These are phyloP conservation scores for Aproaerema taeniolella DNA, from an alignment of 2,888 invertebrate species.

Conservation along the genomic window DNA sequence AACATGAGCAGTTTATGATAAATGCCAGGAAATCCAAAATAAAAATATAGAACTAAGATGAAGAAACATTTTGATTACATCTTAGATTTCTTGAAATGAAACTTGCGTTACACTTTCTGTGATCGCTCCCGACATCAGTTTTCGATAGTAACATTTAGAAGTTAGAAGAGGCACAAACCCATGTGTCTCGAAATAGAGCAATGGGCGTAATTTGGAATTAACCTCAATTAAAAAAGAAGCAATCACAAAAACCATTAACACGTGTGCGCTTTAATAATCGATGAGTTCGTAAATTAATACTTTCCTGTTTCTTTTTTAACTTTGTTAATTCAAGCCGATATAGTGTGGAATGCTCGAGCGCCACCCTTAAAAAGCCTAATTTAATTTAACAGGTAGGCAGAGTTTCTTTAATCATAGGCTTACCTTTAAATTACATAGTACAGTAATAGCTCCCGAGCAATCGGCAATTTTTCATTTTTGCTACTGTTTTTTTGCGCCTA, in stretches of 20 bases:
- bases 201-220: conserved; percentile 4
- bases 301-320: conserved; percentile 49
- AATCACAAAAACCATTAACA: conserved; percentile 60
- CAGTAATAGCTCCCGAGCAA: conserved; percentile 69
- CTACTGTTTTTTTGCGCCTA: conserved; percentile 60
- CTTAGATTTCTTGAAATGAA: too few relatives aligned
- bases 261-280: conserved; percentile 58
- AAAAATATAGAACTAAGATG: too few relatives aligned
- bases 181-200: conserved; percentile 11
- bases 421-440: conserved; percentile 68
- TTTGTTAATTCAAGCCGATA: conserved; percentile 49
- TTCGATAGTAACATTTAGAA: too few relatives aligned
- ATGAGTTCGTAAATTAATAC: conserved; percentile 61
- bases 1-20: too few relatives aligned
- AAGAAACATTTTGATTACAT: too few relatives aligned
- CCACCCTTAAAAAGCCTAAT: conserved; percentile 74
- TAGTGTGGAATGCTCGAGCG: conserved; percentile 51
- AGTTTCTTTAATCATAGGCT: conserved; percentile 71
- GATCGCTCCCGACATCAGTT: too few relatives aligned
- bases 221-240: conserved; percentile 30
- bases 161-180: too few relatives aligned
- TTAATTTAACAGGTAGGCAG: conserved; percentile 77
- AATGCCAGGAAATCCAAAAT: too few relatives aligned
- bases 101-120: too few relatives aligned
- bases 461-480: conserved; percentile 74